Evolutionary conservation across 2,797 vertebrate species (phyloP).

Genomic region (Ctenopoma multispine): DNA sequence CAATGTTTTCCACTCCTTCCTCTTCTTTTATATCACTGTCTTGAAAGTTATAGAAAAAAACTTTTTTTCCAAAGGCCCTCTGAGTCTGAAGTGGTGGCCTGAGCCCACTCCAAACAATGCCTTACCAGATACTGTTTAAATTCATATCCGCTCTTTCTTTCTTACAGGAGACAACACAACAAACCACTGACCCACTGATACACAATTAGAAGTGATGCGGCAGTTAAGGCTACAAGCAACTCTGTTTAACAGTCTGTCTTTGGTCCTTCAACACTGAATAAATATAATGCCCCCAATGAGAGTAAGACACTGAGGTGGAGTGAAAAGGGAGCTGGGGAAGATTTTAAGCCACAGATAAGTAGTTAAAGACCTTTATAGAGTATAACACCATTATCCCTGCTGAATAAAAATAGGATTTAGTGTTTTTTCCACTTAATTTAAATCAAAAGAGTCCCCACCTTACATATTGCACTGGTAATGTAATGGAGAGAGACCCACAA

Average conservation of each 20-base stretch:
- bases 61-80: slow-evolving; percentile 73
- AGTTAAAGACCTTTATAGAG: slow-evolving; percentile 91
- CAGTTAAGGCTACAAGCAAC: slow-evolving; percentile 88
- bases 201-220: slow-evolving; percentile 89
- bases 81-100: slow-evolving; percentile 83
- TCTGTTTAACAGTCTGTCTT: slow-evolving; percentile 88
- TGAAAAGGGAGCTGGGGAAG: slow-evolving; percentile 83
- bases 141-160: slow-evolving; percentile 86
- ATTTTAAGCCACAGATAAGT: slow-evolving; percentile 91
- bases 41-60: slow-evolving; percentile 78
- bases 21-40: slow-evolving; percentile 79
- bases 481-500: slow-evolving; percentile 94
- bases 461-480: slow-evolving; percentile 99
- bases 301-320: slow-evolving; percentile 81
- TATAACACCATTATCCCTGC: slow-evolving; percentile 91
- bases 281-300: slow-evolving; percentile 85
- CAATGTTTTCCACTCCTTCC: slow-evolving; percentile 78
- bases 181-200: slow-evolving; percentile 86
- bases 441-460: slow-evolving; percentile 99
- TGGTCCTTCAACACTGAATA: slow-evolving; percentile 87
- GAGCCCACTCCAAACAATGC: slow-evolving; percentile 84
- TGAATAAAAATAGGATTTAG: slow-evolving; percentile 99
- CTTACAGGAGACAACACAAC: slow-evolving; percentile 84
- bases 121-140: slow-evolving; percentile 89
- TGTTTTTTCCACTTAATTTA: slow-evolving; percentile 99